Conservation (phyloP, 2,797 vertebrate species). For the Mus caroli region DNA sequence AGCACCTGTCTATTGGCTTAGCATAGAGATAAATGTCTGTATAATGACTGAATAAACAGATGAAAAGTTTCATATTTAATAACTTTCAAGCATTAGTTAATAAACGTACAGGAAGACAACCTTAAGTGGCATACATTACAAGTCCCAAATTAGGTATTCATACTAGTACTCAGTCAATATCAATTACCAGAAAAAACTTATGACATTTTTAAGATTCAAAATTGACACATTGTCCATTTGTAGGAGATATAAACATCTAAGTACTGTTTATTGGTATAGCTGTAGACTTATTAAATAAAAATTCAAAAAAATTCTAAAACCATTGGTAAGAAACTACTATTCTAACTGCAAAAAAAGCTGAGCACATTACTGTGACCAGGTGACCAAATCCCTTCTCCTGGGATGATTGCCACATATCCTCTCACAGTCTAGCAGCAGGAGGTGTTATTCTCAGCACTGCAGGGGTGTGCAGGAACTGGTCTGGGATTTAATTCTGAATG, state of each 20-base stretch:
- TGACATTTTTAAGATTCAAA: constrained; percentile 2
- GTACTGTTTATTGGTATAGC: not conserved
- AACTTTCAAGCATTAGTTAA: not conserved
- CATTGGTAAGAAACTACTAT: not conserved
- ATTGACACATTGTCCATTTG: not conserved
- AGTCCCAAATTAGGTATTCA: not conserved
- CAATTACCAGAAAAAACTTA: not conserved
- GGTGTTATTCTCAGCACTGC: not conserved
- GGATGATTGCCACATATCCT: not conserved
- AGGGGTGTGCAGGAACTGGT: not conserved
- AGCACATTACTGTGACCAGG: not conserved
- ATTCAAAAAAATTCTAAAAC: not conserved
- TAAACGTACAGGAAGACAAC: not conserved
- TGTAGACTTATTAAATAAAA: constrained; percentile 28
- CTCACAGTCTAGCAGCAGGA: not conserved
- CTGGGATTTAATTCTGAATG: not conserved
- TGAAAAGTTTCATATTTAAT: not conserved
- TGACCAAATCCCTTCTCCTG: not conserved
- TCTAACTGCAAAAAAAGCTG: not conserved
- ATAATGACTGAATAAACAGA: not conserved
- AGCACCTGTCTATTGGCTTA: not conserved
- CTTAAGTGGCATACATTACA: not conserved
- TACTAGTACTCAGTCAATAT: not conserved
- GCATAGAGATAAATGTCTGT: not conserved
- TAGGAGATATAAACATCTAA: not conserved